A percentile compares a stretch with the other conserved stretches of the same genome.
Conservation (phyloP, 2,113 vertebrate species). For the Dromas ardeola region DNA sequence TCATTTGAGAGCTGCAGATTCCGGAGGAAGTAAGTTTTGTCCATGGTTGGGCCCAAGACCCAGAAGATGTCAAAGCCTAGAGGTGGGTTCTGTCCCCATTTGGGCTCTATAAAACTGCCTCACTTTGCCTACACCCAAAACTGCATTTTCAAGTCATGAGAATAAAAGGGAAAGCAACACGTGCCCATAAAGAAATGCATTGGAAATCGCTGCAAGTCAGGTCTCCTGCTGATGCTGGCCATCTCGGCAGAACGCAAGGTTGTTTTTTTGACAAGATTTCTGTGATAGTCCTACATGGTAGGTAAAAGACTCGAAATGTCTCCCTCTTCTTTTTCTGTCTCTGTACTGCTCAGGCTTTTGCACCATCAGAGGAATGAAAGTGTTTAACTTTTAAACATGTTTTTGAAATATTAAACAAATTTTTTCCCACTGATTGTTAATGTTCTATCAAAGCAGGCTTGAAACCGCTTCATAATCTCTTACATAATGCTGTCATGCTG, state of each 20-base stretch:
- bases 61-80: background rate
- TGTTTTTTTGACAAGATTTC: background rate
- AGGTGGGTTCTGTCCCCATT: background rate
- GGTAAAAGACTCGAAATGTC: background rate
- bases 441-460: conserved; percentile 41
- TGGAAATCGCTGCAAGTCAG: background rate
- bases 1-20: background rate
- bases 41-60: background rate
- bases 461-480: conserved; percentile 51
- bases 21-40: background rate
- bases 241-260: background rate
- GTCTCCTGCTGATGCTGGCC: background rate
- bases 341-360: background rate
- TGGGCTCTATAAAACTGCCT: background rate
- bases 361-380: conserved; percentile 9
- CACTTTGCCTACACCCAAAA: background rate
- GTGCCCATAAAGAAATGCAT: background rate
- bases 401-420: conserved; percentile 61
- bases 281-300: background rate
- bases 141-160: background rate
- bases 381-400: conserved; percentile 57
- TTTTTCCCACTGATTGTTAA: conserved; percentile 21
- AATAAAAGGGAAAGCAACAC: background rate
- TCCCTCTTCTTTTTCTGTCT: background rate
- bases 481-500: conserved; percentile 59